A percentile compares a stretch with the other conserved stretches of the same genome.
Evolutionary conservation across 2,113 vertebrate species (phyloP).

Genomic region (Cranoglanis bouderius): DNA sequence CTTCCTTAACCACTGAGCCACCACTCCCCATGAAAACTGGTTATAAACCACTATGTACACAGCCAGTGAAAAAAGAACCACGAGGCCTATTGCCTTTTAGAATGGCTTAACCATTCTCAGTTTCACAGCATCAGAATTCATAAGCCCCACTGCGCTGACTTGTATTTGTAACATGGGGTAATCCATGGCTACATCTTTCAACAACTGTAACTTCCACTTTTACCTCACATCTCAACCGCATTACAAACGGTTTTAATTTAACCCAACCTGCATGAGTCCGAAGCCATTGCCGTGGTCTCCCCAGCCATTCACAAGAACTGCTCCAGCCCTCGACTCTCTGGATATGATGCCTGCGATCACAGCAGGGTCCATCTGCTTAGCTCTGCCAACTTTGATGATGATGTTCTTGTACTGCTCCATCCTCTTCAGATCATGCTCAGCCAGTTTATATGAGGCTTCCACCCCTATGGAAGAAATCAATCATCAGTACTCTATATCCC

Average conservation of each 20-base stretch:
- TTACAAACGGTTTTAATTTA: not conserved
- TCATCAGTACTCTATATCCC: not conserved
- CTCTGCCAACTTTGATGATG: slow-evolving; percentile 64
- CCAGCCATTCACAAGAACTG: slow-evolving; percentile 61
- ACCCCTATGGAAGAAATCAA: slow-evolving; percentile 62
- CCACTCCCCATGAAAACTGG: not conserved
- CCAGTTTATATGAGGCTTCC: slow-evolving; percentile 62
- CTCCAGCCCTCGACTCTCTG: slow-evolving; percentile 66
- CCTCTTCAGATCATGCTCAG: slow-evolving; percentile 62
- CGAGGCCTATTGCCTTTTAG: not conserved
- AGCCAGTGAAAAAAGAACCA: not conserved
- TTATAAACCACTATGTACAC: not conserved
- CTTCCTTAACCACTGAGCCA: not conserved
- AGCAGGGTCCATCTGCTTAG: slow-evolving; percentile 71
- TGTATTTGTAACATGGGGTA: not conserved
- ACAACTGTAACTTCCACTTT: not conserved
- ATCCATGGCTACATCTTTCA: not conserved
- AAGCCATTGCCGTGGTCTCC: slow-evolving; percentile 62
- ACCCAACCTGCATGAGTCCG: slow-evolving; percentile 74
- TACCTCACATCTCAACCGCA: not conserved
- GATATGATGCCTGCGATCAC: slow-evolving; percentile 78
- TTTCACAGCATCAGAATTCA: not conserved
- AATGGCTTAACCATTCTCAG: not conserved
- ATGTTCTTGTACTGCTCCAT: slow-evolving; percentile 65
- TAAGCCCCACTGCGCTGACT: not conserved